Percentiles rank a stretch among this genome's conserved stretches.
Conservation (phyloP, 2,888 invertebrate species). For the Dryobota labecula region DNA sequence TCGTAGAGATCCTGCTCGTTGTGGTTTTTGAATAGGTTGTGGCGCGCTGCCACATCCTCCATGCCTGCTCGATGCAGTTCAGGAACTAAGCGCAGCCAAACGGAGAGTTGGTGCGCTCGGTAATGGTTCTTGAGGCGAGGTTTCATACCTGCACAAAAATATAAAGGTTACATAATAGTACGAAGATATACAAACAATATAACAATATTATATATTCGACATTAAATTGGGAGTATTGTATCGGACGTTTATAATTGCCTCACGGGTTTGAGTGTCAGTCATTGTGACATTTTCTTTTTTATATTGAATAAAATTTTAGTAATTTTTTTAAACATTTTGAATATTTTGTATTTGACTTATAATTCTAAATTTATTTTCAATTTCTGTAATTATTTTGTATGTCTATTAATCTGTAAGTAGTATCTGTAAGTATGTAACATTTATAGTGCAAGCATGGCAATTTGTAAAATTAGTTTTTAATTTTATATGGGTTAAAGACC, state of each 20-base stretch:
- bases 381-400: too few relatives aligned
- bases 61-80: slow-evolving; percentile 96
- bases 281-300: too few relatives aligned
- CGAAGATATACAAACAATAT: slow-evolving; percentile 66
- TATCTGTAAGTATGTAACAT: too few relatives aligned
- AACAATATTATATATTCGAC: neutral
- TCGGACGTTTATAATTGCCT: slow-evolving; percentile 5
- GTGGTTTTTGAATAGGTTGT: slow-evolving; percentile 97
- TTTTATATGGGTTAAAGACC: too few relatives aligned
- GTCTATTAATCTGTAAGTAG: too few relatives aligned
- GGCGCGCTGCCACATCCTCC: slow-evolving; percentile 96
- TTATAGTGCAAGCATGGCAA: too few relatives aligned
- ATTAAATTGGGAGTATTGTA: slow-evolving; percentile 3
- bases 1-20: slow-evolving; percentile 97
- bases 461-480: too few relatives aligned
- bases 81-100: slow-evolving; percentile 98
- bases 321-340: too few relatives aligned
- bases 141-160: slow-evolving; percentile 94
- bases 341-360: too few relatives aligned
- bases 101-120: slow-evolving; percentile 97
- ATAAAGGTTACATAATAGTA: slow-evolving; percentile 95
- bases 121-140: slow-evolving; percentile 98
- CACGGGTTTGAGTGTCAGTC: neutral
- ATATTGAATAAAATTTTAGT: too few relatives aligned
- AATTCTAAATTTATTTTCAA: too few relatives aligned